These are phyloP conservation scores for Tadarida brasiliensis DNA, from an alignment of 2,797 vertebrate species.

Conservation along the genomic window DNA sequence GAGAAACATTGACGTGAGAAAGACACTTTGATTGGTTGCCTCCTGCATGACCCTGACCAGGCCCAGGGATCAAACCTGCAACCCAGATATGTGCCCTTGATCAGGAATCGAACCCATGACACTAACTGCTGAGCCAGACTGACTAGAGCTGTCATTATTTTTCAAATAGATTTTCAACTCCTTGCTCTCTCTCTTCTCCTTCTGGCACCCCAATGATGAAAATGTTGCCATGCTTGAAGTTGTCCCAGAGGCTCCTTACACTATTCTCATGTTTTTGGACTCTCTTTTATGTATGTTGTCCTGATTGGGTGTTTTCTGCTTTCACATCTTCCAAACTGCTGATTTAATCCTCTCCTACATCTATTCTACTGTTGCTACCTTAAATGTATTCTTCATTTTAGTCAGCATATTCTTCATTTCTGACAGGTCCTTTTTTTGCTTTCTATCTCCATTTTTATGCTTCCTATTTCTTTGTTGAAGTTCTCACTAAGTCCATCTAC, in stretches of 20 bases:
- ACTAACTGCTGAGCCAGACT: no score
- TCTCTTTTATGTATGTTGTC: not conserved
- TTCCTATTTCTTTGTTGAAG: not conserved
- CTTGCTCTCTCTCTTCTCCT: not conserved
- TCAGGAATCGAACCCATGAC: no score
- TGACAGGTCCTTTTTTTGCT: not conserved
- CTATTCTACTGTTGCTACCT: not conserved
- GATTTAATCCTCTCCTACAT: not conserved
- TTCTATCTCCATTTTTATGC: not conserved
- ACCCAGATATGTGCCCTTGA: no score
- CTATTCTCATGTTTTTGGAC: not conserved
- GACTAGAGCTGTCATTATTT: not conserved
- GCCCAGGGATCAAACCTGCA: no score
- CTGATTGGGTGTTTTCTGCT: not conserved
- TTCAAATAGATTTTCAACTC: not conserved
- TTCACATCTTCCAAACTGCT: not conserved
- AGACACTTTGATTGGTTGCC: no score
- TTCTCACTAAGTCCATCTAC: not conserved
- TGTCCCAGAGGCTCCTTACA: not conserved
- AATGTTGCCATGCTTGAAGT: not conserved
- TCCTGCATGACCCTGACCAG: no score
- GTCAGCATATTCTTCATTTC: not conserved
- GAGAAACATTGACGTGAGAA: no score
- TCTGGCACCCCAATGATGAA: not conserved
- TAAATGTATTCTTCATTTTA: not conserved